phyloP scores from a whole-genome alignment of 1,140 invertebrate species.

The Xylocopa sonorina region DNA sequence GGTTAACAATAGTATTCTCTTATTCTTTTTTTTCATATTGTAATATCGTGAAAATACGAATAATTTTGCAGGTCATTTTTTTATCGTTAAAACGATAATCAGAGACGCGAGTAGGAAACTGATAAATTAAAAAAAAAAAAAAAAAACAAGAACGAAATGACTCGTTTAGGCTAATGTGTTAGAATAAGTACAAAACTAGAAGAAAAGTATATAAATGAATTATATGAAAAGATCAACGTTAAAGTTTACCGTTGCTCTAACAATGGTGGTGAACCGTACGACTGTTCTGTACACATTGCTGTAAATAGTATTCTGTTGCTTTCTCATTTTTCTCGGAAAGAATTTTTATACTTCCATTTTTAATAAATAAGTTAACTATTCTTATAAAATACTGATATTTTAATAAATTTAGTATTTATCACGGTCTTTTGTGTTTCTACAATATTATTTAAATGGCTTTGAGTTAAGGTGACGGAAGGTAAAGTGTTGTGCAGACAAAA shows the following conservation, averaged over 20 bases:
- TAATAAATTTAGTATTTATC: constrained; percentile 72
- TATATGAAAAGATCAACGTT: constrained; percentile 37
- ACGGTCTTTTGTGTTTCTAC: constrained; percentile 35
- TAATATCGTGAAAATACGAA: constrained; percentile 26
- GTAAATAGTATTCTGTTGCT: constrained; percentile 71
- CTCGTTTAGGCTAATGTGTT: constrained; percentile 49
- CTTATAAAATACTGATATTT: constrained; percentile 69
- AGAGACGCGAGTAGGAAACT: constrained; percentile 6
- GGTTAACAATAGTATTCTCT: constrained; percentile 43
- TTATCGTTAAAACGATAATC: constrained; percentile 26
- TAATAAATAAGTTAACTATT: constrained; percentile 66
- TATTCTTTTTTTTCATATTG: constrained; percentile 22
- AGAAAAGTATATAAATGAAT: constrained; percentile 45
- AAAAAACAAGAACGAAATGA: constrained; percentile 13
- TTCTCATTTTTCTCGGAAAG: constrained; percentile 55
- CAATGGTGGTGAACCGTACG: constrained; percentile 27
- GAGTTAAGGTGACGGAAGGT: constrained; percentile 26
- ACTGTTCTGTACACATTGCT: constrained; percentile 53
- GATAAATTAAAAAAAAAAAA: constrained; percentile 42
- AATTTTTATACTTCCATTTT: constrained; percentile 73
- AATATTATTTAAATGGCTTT: constrained; percentile 53
- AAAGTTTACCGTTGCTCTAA: constrained; percentile 20
- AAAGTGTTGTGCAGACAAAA: too few species aligned
- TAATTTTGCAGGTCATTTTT: constrained; percentile 43
- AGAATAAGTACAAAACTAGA: constrained; percentile 61